Base-by-base conservation (phyloP, 2,888 invertebrate species). In the Coecobrya sp. region DNA sequence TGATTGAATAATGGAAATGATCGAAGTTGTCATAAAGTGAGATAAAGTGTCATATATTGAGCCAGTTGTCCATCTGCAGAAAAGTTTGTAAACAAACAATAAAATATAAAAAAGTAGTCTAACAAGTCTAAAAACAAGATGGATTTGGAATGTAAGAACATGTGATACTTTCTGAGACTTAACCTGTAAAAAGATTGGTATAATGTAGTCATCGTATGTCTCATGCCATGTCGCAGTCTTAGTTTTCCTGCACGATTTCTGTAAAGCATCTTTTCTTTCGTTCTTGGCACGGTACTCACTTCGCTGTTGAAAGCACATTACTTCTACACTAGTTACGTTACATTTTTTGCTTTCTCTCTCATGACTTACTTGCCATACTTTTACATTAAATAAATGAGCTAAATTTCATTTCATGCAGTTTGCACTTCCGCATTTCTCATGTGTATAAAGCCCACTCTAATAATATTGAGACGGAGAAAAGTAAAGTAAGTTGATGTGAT, bases 351-450 rank as follows among this genome's bases (percentile, higher is more conserved):
- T 45, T 73, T 42, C 30, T 7, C 36, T 36, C 36, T 36, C 36
- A 36, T 7, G 3, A 36, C 36, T 36, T 36, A 36, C 7, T 36
- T 36, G 36, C 36, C 36, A 36, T n/a, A 11, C 45, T 42, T 36
- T 4, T 42, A 30, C 30, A n/a, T 68, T 10, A 62, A 62, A 22
- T 22, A 62, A 62, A 62, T 62, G 59, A 62, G 70, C 52, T 19
- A 76, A 82, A 59, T 59, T 62, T 62, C 42, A 84, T 84, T 82
- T 84, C 65, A 84, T 84, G 84, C 84, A 84, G 36, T 84, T 65
- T 84, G 65, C 65, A 84, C 84, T 68, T 68, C 27, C 68, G 30
- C 13, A 30, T 68, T 27, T 68, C 68, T 68, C 27, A 27, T 30
- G 30, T 10, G 68, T 30, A 68, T 11, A 11, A 11, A 25, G 10